Percentiles rank a stretch among this genome's conserved stretches.
Conservation (phyloP, 2,888 invertebrate species). For the Hedya salicella region DNA sequence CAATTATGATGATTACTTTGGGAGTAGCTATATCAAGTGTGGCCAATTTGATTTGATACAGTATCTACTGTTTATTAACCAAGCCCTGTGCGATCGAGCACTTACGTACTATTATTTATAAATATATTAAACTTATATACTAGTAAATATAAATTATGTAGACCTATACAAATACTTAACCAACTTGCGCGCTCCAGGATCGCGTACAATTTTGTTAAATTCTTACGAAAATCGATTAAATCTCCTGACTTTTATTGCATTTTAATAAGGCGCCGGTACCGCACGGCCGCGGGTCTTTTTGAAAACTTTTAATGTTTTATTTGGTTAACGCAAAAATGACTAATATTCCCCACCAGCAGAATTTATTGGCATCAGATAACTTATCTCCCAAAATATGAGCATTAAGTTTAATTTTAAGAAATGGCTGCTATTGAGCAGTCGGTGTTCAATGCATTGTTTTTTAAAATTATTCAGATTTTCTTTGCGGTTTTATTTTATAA, state of each 20-base stretch:
- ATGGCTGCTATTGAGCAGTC: constrained; percentile 9
- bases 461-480: background rate
- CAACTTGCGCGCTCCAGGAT: constrained; percentile 13
- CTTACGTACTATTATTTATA: too few species aligned
- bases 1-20: too few species aligned
- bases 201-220: constrained; percentile 51
- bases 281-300: constrained; percentile 49
- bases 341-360: constrained; percentile 21
- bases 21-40: too few species aligned
- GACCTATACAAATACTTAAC: constrained; percentile 7
- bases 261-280: constrained; percentile 65
- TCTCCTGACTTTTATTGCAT: constrained; percentile 67
- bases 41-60: too few species aligned
- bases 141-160: background rate
- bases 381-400: constrained; percentile 24
- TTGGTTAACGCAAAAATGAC: constrained; percentile 53
- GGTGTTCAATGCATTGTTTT: background rate
- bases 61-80: too few species aligned
- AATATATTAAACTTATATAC: too few species aligned
- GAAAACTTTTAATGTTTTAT: constrained; percentile 48
- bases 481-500: background rate
- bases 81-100: too few species aligned
- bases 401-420: constrained; percentile 23
- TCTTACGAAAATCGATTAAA: constrained; percentile 66
- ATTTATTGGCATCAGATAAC: constrained; percentile 33